Evolutionary conservation across 1,140 invertebrate genomes (phyloP).

Genomic region (Pseudomyrmex gracilis): DNA sequence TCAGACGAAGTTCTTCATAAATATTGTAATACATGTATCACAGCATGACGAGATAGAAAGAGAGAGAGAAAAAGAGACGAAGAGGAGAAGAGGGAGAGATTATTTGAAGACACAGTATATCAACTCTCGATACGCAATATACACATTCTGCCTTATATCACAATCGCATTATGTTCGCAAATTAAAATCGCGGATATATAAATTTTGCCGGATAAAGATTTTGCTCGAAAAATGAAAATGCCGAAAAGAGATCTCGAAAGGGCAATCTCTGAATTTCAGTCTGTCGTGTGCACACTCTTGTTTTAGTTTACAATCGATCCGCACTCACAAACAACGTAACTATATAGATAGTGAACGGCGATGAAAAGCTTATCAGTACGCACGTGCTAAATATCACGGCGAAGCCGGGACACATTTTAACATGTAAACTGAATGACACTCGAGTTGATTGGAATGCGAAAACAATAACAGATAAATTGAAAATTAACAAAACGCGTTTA

Average conservation of each 20-base stretch:
- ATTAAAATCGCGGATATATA: neutral
- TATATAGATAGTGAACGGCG: neutral
- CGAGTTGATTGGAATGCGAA: conserved; percentile 2
- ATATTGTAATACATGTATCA: neutral
- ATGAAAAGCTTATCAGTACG: conserved; percentile 34
- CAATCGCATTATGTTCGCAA: neutral
- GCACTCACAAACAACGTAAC: neutral
- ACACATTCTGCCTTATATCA: conserved; percentile 18
- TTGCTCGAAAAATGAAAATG: neutral
- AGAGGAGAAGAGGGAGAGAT: too few relatives aligned
- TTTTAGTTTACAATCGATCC: conserved; percentile 24
- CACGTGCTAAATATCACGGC: conserved; percentile 18
- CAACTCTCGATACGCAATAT: conserved; percentile 10
- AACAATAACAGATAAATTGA: conserved; percentile 8
- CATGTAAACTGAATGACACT: conserved; percentile 6
- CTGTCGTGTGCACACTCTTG: neutral
- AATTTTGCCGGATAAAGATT: neutral
- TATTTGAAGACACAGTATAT: conserved; percentile 1
- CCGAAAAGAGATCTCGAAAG: conserved; percentile 3
- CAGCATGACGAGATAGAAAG: too few relatives aligned
- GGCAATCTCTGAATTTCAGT: conserved; percentile 25
- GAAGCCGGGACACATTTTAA: conserved; percentile 9
- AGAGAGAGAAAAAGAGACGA: too few relatives aligned
- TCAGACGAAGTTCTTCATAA: conserved; percentile 15
- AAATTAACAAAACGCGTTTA: conserved; percentile 25